Percentiles rank a stretch among this genome's conserved stretches.
Conservation (phyloP, 2,888 invertebrate species). For the Campaea margaritaria region DNA sequence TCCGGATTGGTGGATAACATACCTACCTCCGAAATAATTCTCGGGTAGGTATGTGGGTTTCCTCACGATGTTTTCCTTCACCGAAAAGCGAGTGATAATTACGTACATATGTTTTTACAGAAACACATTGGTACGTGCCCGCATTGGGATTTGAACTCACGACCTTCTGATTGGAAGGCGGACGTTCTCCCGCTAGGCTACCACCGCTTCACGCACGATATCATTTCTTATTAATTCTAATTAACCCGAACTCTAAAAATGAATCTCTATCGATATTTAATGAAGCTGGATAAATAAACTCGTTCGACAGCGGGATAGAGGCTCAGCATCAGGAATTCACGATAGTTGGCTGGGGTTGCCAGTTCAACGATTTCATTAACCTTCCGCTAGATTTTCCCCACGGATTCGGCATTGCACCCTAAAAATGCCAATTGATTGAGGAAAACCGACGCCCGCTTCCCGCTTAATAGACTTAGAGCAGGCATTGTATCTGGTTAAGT, state of each 20-base stretch:
- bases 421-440: constrained; percentile 39
- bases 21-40: too few relatives aligned
- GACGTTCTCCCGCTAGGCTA: too few relatives aligned
- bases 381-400: constrained; percentile 31
- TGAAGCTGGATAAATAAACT: constrained; percentile 24
- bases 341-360: constrained; percentile 21
- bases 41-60: too few relatives aligned
- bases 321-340: constrained; percentile 20
- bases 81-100: too few relatives aligned
- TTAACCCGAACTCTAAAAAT: constrained; percentile 8
- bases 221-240: constrained; percentile 17
- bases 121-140: too few relatives aligned
- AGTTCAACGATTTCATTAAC: constrained; percentile 33
- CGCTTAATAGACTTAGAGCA: constrained; percentile 15
- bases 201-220: background rate
- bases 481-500: constrained; percentile 8
- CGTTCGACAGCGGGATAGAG: constrained; percentile 10
- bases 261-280: constrained; percentile 19
- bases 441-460: constrained; percentile 29
- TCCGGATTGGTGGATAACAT: too few relatives aligned
- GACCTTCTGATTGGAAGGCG: too few relatives aligned
- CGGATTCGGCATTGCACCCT: constrained; percentile 27
- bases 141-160: too few relatives aligned
- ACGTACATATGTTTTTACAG: too few relatives aligned
- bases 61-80: too few relatives aligned